Evolutionary conservation across 2,888 invertebrate species (phyloP), one percentile per base, ranked within the genome.

Genomic region (Thereva nobilitata): DNA sequence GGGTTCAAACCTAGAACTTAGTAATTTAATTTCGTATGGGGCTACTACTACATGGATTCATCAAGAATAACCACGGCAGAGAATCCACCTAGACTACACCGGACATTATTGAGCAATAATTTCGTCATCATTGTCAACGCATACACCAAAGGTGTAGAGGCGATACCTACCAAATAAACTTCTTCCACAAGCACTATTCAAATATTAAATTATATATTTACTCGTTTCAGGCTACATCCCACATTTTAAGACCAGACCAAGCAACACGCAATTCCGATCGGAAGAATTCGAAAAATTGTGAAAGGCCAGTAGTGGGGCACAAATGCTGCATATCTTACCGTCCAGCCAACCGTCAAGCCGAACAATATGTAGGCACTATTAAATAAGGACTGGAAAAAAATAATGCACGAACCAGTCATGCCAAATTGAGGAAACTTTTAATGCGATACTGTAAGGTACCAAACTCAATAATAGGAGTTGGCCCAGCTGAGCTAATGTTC

Each of bases 321-420:
- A 72, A 72, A 44, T 50, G 54, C 4, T 68, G 61, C 6, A 67
- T 69, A 34, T 8, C 53, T 37, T 35, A 69, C 42, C 64, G 55
- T n/a, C 67, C 49, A 9, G 41, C 56, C 40, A 73, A 73, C 61
- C 70, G 72, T 3, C 68, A 67, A 50, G 71, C 71, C 3, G 73
- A 72, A 64, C 45, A 71, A 9, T 69, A 59, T 54, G 72, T 72
- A 3, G 69, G 70, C 61, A 71, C 67, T 6, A 59, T 71, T 42
- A 71, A 72, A 68, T 10, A 45, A 45, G 45, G 45, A 2, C 10
- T 45, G n/a, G 3, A 45, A 10, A 45, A 9, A 1, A 45, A 45
- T 45, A 10, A 2, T 4, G 7, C 4, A 45, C 2, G 45, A 45
- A 9, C 5, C 7, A 45, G 45, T 9, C 7, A 45, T 9, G 45